These are phyloP conservation scores for Andricus grossulariae DNA, from an alignment of 1,140 invertebrate species.

Conservation along the genomic window DNA sequence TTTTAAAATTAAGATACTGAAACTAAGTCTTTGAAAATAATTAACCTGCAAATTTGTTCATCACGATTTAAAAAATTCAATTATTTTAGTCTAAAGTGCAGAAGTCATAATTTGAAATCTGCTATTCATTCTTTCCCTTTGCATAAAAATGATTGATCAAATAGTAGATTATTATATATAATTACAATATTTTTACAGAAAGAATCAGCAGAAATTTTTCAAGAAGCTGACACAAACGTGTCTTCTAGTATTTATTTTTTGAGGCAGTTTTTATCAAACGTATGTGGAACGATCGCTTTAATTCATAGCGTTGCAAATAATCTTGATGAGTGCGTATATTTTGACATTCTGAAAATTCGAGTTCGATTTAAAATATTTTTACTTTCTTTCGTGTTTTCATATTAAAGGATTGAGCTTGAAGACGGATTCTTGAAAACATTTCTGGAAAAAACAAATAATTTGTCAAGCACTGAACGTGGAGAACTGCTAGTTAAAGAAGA, in stretches of 20 bases:
- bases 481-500: constrained; percentile 82
- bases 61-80: too few relatives aligned
- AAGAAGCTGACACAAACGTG: constrained; percentile 79
- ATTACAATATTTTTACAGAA: too few relatives aligned
- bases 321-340: constrained; percentile 77
- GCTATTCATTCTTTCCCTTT: too few relatives aligned
- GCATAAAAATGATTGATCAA: constrained; percentile 44
- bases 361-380: not conserved
- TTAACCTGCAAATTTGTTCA: too few relatives aligned
- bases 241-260: constrained; percentile 86
- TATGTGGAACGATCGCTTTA: constrained; percentile 96
- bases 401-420: constrained; percentile 78
- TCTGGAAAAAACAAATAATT: constrained; percentile 81
- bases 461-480: constrained; percentile 85
- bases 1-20: too few relatives aligned
- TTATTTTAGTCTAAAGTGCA: too few relatives aligned
- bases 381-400: not conserved
- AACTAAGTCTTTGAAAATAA: too few relatives aligned
- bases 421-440: constrained; percentile 88
- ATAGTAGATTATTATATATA: constrained; percentile 75
- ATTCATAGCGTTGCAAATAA: constrained; percentile 90
- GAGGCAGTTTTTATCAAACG: constrained; percentile 95
- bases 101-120: constrained; percentile 76
- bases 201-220: constrained; percentile 74
- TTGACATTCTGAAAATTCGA: too few relatives aligned